phyloP scores from a whole-genome alignment of 2,797 vertebrate species.

The Sciaenops ocellatus region DNA sequence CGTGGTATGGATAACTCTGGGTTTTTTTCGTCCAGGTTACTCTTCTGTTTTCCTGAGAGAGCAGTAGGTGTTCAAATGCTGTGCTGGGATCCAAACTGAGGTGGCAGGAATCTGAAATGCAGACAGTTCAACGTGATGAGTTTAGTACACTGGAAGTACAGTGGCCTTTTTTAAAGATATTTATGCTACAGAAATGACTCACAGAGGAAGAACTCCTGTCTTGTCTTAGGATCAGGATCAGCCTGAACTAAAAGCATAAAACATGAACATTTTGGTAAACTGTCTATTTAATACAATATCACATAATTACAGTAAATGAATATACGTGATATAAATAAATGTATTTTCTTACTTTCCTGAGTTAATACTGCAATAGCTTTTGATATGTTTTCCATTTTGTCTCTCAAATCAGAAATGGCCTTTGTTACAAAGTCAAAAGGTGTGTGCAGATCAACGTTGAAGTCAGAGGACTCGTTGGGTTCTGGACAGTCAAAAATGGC shows the following conservation, averaged over 20 bases:
- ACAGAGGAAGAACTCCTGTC: conserved; percentile 58
- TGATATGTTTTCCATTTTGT: conserved; percentile 40
- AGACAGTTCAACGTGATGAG: neutral
- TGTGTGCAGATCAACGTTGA: neutral
- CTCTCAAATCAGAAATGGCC: conserved; percentile 37
- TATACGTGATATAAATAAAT: neutral
- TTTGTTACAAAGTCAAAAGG: conserved; percentile 54
- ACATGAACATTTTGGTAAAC: neutral
- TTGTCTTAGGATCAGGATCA: conserved; percentile 45
- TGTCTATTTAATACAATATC: neutral
- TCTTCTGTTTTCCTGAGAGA: conserved; percentile 57
- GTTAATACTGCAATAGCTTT: conserved; percentile 34
- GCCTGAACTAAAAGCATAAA: conserved; percentile 44
- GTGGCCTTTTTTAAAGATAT: neutral
- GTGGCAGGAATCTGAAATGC: conserved; percentile 55
- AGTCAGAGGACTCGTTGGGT: neutral
- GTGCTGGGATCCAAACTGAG: conserved; percentile 66
- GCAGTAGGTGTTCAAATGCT: conserved; percentile 55
- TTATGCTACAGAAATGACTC: conserved; percentile 22
- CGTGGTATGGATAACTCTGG: conserved; percentile 37
- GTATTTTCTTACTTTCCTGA: conserved; percentile 36
- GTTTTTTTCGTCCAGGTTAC: conserved; percentile 45
- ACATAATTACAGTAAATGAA: neutral
- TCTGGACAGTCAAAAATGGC: conserved; percentile 14
- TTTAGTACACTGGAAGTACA: neutral